Evolutionary conservation across 2,113 vertebrate genomes (phyloP).

Genomic region (Micromys minutus): DNA sequence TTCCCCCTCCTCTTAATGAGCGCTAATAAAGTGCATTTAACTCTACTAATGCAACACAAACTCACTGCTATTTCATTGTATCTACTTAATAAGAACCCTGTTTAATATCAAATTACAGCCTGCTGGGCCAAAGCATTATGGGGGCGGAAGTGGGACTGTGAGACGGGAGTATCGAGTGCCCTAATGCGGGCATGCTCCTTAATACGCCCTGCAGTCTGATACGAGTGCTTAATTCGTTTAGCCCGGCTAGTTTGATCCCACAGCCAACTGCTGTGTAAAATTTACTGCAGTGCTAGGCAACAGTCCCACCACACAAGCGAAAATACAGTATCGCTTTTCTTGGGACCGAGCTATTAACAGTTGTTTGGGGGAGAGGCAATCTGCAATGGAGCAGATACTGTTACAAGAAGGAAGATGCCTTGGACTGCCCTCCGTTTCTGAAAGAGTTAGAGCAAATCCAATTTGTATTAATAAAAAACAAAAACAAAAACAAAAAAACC

Average conservation of each 20-base stretch:
- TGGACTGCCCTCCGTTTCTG: not conserved
- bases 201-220: constrained; percentile 88
- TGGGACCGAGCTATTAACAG: constrained; percentile 89
- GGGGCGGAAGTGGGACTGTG: constrained; percentile 85
- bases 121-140: constrained; percentile 86
- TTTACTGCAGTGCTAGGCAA: constrained; percentile 85
- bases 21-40: constrained; percentile 89
- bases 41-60: constrained; percentile 86
- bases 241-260: constrained; percentile 85
- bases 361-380: constrained; percentile 82
- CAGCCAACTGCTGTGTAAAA: constrained; percentile 86
- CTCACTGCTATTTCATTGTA: constrained; percentile 83
- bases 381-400: constrained; percentile 71
- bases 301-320: constrained; percentile 82
- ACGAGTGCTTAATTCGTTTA: constrained; percentile 92
- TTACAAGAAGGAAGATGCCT: constrained; percentile 77
- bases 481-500: no score
- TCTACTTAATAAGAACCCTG: constrained; percentile 89
- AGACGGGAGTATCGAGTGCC: constrained; percentile 92
- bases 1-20: constrained; percentile 91
- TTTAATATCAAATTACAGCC: constrained; percentile 91
- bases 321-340: constrained; percentile 86
- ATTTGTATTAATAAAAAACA: constrained; percentile 42
- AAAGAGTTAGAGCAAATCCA: constrained; percentile 32
- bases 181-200: constrained; percentile 93